phyloP scores from a whole-genome alignment of 1,140 invertebrate species.

The Whitmania pigra region DNA sequence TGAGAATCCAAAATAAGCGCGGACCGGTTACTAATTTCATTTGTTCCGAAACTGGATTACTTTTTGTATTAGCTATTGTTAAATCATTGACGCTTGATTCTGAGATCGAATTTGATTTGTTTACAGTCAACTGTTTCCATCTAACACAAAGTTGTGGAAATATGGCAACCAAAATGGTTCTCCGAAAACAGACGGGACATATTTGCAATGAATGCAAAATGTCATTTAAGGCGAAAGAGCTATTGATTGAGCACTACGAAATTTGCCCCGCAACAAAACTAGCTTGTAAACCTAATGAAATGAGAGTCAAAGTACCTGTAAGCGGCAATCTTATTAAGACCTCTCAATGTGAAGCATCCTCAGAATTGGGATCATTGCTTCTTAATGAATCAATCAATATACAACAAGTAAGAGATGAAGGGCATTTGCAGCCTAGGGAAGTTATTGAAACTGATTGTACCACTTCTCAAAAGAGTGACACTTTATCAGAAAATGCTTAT shows the following conservation, averaged over 20 bases:
- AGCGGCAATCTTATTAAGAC: background rate
- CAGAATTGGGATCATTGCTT: background rate
- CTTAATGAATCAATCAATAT: background rate
- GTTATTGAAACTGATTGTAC: too few relatives aligned
- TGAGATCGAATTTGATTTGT: background rate
- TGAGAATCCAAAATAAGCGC: background rate
- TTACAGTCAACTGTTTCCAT: background rate
- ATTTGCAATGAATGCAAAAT: constrained; percentile 1
- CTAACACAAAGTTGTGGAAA: background rate
- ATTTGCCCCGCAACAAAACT: background rate
- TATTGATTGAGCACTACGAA: background rate
- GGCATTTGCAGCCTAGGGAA: background rate
- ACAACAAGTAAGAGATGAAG: background rate
- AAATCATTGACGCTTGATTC: too few relatives aligned
- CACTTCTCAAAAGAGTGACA: background rate
- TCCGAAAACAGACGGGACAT: constrained; percentile 4
- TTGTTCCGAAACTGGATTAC: too few relatives aligned
- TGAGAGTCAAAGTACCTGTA: background rate
- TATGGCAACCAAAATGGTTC: constrained; percentile 7
- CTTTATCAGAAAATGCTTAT: background rate
- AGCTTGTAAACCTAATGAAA: too few relatives aligned
- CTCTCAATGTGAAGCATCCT: background rate
- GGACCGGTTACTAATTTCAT: background rate
- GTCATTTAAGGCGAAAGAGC: constrained; percentile 10
- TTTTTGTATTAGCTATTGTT: too few relatives aligned